Evolutionary conservation across 2,888 invertebrate genomes (phyloP).

Genomic region (Alviniconcha strummeri): DNA sequence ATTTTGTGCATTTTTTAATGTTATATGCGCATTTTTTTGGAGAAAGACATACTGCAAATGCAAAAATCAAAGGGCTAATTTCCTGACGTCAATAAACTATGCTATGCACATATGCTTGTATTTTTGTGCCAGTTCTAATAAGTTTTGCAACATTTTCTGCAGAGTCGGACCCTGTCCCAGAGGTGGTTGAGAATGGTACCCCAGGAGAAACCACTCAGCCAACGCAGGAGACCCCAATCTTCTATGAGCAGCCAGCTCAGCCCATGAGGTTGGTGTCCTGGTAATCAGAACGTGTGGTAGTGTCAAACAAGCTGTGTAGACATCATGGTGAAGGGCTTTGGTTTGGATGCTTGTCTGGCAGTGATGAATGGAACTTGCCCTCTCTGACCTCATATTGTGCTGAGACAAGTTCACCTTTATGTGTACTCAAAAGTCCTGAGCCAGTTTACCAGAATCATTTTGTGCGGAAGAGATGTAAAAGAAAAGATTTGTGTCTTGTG

Average conservation of each 20-base stretch:
- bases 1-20: no score
- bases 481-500: neutral
- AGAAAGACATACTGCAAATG: no score
- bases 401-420: conserved; percentile 12
- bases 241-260: conserved; percentile 47
- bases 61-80: no score
- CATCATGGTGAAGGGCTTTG: no score
- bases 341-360: neutral
- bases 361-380: conserved; percentile 38
- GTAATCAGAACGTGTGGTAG: neutral
- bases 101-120: no score
- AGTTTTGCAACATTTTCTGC: conserved; percentile 30
- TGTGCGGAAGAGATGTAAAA: neutral
- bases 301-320: neutral
- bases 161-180: conserved; percentile 57
- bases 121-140: neutral
- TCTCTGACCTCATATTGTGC: conserved; percentile 27
- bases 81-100: no score
- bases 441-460: neutral
- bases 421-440: conserved; percentile 32
- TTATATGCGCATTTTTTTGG: no score
- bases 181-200: conserved; percentile 51
- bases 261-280: conserved; percentile 14
- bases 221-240: conserved; percentile 42
- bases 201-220: conserved; percentile 45